Evolutionary conservation across 2,888 invertebrate species (phyloP), one percentile per base, ranked within the genome.

Genomic region (Tiliacea aurago): DNA sequence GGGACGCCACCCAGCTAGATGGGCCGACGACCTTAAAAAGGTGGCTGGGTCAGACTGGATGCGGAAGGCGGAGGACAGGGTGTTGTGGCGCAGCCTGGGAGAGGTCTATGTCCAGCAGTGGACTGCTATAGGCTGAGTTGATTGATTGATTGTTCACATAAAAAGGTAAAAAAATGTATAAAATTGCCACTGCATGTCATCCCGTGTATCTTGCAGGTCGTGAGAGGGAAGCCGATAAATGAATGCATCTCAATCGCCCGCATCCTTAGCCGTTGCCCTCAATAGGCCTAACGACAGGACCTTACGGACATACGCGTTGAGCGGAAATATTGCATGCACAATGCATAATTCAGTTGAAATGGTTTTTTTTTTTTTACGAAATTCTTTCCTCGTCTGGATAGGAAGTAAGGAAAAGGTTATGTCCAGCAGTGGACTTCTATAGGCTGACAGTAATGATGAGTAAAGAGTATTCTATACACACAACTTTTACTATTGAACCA

Each of bases 241-340:
- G 63, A 64, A 28, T 63, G 62, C 58, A 66, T 43, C 83, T 45
- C 68, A 78, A 82, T 78, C 55, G 10, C 68, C 71, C 83, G 68
- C 83, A 82, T 80, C 83, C 80, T 78, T 20, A 55, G 62, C 55
- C 59, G 23, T n/a, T 49, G 78, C 53, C 51, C 83, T 72, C 69
- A 80, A 82, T 80, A 68, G 28, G 23, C 33, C 13, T 2, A 6
- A 75, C 23, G n/a, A n/a, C n/a, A n/a, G 13, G 49, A 71, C 45
- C 43, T 65, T 45, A 45, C 23, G 18, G n/a, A 65, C 20, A 55
- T n/a, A n/a, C 1, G n/a, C 20, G 6, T 28, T 51, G 49, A 47
- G 6, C 43, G 51, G 62, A 51, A 51, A 78, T 76, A 51, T 13
- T 56, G 37, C 28, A 51, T 15, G 23, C 18, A 58, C 15, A 45